Evolutionary conservation across 2,113 vertebrate genomes (phyloP), one percentile per base, ranked within the genome.

Genomic region (Macrotus californicus): DNA sequence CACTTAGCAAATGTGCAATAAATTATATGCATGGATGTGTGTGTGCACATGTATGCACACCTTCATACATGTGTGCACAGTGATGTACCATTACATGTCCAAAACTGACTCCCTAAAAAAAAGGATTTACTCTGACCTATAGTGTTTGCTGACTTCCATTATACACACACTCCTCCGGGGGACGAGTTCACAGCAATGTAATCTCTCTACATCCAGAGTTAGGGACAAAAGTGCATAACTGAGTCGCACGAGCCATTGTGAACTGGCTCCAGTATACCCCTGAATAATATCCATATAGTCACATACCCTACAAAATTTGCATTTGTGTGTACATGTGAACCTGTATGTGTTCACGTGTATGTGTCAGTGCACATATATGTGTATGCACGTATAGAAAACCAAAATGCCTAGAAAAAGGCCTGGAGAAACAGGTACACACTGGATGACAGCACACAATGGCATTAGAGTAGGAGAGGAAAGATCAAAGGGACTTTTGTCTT

Each of bases 351-450:
- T 61, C 61, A 16, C 52, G 70, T 19, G 13, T 36, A n/a, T n/a
- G 10, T 56, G n/a, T 56, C 4, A 50, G 31, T 61, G 4, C 29
- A 12, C 34, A 2, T 39, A 54, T 31, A 9, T 46, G 66, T 19
- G 11, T 61, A 56, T 39, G 41, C 50, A 56, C 15, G 3, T n/a
- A 64, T 48, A 66, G 4, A 85, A 36, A 91, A 79, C 77, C 43
- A 73, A 85, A 80, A 75, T 39, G 11, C 8, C 34, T 12, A 83
- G 36, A 41, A 84, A 83, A 70, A 43, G 16, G 1, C 15, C 22
- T 56, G n/a, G 22, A 92, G 41, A 95, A 15, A 87, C 3, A 67
- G 15, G 11, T n/a, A 93, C 34, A 50, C 66, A 46, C 22, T 70
- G 21, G 77, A 76, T 77, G 21, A 84, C 2, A 15, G 8, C 18